Evolutionary conservation across 2,113 vertebrate species (phyloP).

Genomic region (Gallinago paraguaiae): DNA sequence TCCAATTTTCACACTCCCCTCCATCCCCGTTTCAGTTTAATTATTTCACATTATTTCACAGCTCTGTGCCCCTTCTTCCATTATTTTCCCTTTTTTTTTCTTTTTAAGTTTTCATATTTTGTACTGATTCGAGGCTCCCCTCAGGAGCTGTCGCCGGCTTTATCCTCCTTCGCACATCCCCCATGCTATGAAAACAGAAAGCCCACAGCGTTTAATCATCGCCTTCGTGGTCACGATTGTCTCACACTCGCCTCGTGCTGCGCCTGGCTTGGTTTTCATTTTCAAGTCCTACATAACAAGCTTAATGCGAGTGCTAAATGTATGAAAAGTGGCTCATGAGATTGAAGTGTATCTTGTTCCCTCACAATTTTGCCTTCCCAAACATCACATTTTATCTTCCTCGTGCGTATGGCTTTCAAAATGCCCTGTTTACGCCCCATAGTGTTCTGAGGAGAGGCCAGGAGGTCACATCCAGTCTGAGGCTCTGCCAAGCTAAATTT

Average conservation of each 20-base stretch:
- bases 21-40: rapidly evolving
- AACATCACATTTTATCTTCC: background rate
- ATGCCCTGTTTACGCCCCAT: rapidly evolving
- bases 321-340: background rate
- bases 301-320: rapidly evolving
- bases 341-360: background rate
- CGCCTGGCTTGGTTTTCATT: background rate
- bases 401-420: background rate
- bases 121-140: background rate
- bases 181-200: background rate
- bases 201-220: background rate
- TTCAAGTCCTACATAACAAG: background rate
- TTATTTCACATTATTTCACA: background rate
- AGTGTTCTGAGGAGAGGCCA: background rate
- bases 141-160: background rate
- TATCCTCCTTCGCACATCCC: background rate
- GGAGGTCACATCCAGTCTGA: background rate
- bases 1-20: background rate
- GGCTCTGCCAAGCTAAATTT: background rate
- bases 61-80: rapidly evolving
- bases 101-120: background rate
- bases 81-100: background rate
- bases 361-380: background rate
- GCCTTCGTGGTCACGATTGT: background rate
- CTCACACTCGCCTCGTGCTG: background rate